Percentiles rank a stretch among this genome's conserved stretches.
These are phyloP conservation scores for Vandiemenella viatica DNA, from an alignment of 2,888 invertebrate genomes.

Conservation along the genomic window DNA sequence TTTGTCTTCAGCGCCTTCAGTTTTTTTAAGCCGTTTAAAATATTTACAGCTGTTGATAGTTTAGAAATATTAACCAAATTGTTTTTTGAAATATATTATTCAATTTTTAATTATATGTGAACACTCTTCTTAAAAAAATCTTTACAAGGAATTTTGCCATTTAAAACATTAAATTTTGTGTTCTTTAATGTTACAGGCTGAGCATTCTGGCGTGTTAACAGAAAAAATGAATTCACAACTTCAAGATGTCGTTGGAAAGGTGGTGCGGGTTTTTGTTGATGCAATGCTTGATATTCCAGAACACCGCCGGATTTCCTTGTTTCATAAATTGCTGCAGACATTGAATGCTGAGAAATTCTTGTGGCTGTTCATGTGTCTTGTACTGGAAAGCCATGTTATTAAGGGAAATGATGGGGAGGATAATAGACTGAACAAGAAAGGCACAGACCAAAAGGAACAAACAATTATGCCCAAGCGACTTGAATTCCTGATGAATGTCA, in stretches of 20 bases:
- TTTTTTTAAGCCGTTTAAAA: no score
- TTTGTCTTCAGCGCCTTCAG: no score
- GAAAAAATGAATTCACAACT: neutral
- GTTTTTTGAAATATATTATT: no score
- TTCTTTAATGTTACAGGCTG: conserved; percentile 1
- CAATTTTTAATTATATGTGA: no score
- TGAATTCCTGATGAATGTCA: conserved; percentile 40
- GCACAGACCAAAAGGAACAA: conserved; percentile 3
- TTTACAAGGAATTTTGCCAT: no score
- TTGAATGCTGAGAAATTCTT: conserved; percentile 48
- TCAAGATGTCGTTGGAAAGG: conserved; percentile 31
- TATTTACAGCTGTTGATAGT: no score
- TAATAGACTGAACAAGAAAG: conserved; percentile 38
- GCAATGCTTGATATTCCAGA: conserved; percentile 85
- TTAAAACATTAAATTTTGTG: no score
- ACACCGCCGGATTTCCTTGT: conserved; percentile 71
- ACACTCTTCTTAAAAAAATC: no score
- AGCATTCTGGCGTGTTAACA: neutral
- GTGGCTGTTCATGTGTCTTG: conserved; percentile 53
- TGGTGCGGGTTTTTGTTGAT: conserved; percentile 79
- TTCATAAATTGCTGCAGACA: conserved; percentile 60
- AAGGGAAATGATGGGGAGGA: conserved; percentile 31
- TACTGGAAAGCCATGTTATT: conserved; percentile 54
- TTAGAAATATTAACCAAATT: no score
- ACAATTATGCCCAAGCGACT: conserved; percentile 13